A percentile compares a stretch with the other conserved stretches of the same genome.
phyloP scores from a whole-genome alignment of 53 echinoderm and acorn worm genomes.

The Echinarachnius parma region DNA sequence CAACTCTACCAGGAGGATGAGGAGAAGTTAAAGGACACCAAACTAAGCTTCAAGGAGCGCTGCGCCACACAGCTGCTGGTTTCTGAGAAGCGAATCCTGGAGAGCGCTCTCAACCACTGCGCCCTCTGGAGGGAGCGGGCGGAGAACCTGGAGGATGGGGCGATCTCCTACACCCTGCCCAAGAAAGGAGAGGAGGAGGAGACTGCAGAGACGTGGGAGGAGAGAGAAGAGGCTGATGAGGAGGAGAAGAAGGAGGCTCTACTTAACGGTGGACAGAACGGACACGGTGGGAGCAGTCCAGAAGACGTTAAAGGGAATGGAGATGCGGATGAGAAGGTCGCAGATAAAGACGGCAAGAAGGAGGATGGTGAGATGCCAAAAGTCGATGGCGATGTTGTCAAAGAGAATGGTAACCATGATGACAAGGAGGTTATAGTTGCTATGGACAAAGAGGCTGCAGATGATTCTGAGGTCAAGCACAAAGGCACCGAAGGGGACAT shows the following conservation, averaged over 20 bases:
- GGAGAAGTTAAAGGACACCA: conserved; percentile 36
- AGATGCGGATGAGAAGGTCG: neutral
- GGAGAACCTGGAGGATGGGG: conserved; percentile 61
- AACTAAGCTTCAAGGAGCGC: conserved; percentile 47
- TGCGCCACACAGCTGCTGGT: conserved; percentile 59
- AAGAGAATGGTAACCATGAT: conserved; percentile 35
- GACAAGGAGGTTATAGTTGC: neutral
- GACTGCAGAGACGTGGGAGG: conserved; percentile 35
- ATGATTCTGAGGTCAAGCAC: neutral
- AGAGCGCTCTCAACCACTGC: conserved; percentile 66
- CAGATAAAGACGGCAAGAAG: neutral
- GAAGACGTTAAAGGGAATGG: conserved; percentile 1
- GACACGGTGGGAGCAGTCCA: too few relatives aligned
- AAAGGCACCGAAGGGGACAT: neutral
- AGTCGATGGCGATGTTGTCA: conserved; percentile 10
- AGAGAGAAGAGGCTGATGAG: conserved; percentile 7
- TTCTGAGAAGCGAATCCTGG: conserved; percentile 71
- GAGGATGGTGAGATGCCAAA: neutral
- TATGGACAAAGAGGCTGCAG: neutral
- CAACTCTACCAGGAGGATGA: conserved; percentile 74
- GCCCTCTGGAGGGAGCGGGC: conserved; percentile 58
- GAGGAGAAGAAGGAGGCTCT: neutral
- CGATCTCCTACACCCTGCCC: conserved; percentile 38
- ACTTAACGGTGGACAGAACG: neutral
- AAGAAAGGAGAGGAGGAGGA: conserved; percentile 19